These are phyloP conservation scores for Pica pica DNA, from an alignment of 2,113 vertebrate genomes.

Conservation along the genomic window DNA sequence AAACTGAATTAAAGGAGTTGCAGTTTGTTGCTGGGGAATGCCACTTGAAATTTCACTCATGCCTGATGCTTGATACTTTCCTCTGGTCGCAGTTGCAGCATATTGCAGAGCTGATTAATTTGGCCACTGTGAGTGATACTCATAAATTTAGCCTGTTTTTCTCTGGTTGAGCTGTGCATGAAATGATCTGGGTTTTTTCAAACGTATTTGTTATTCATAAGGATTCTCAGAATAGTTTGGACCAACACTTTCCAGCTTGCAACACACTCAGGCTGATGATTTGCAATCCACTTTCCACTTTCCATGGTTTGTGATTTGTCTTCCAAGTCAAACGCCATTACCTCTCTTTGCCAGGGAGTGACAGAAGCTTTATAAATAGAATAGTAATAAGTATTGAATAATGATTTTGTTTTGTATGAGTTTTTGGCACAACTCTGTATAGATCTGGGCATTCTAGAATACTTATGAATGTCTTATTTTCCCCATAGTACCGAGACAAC, in stretches of 20 bases:
- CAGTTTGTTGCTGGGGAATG: neutral
- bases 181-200: constrained; percentile 33
- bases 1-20: neutral
- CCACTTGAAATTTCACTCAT: constrained; percentile 9
- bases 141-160: constrained; percentile 28
- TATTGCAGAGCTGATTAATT: neutral
- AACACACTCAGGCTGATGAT: neutral
- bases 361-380: constrained; percentile 38
- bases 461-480: neutral
- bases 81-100: neutral
- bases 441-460: neutral
- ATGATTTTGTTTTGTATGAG: neutral
- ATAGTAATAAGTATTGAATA: constrained; percentile 4
- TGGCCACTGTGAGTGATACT: neutral
- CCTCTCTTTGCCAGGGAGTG: constrained; percentile 6
- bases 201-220: constrained; percentile 6
- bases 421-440: neutral
- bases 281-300: constrained; percentile 39
- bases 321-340: constrained; percentile 5
- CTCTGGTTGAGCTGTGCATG: neutral
- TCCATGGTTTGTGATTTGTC: neutral
- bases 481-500: neutral
- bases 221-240: constrained; percentile 21
- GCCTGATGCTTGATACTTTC: neutral
- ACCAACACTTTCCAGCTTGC: neutral